Base-by-base conservation (phyloP, 2,113 vertebrate species). In the Rhinogobius similis region DNA sequence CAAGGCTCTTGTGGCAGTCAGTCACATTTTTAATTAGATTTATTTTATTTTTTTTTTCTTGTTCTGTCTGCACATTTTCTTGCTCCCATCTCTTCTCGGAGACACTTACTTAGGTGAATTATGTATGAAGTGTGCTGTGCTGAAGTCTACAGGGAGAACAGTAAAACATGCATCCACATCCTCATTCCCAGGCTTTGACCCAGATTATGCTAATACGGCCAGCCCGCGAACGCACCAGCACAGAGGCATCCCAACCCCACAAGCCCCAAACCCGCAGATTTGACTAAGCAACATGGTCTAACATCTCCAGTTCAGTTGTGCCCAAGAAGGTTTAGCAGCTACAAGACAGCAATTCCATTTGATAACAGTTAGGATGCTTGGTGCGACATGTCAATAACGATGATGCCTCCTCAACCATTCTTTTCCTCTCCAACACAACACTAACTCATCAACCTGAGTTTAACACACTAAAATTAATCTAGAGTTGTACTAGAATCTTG, bases 61-160 rank as follows among this genome's bases (percentile, higher is more conserved):
- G 52, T 23, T 48, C 62, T 59, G 21, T 62, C 53, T 61, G 27
- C 58, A 61, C 29, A 61, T 61, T 61, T 58, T 39, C 46, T 73
- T 29, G 56, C 65, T 63, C 53, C 62, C 52, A 58, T 65, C 26
- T 75, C 66, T 78, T 77, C 63, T 62, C 67, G 10, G 73, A 84
- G 73, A 87, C 77, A 85, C 75, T 83, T 75, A 85, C 76, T 83
- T 81, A 65, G 74, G 78, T 89, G 82, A 88, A 90, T 90, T 86
- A 90, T 90, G 87, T 70, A 90, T 90, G 83, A 89, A 83, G 70
- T 80, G 82, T 82, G 75, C 71, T 73, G 66, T 65, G 72, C 75
- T 77, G 70, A 75, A 72, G 77, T 87, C 78, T 87, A 79, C 58
- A 38, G 83, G 72, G 84, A 87, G 68, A 82, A 70, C 67, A 77